Evolutionary conservation across 2,888 invertebrate species (phyloP), one percentile per base, ranked within the genome.

Genomic region (Torymus tubicola): DNA sequence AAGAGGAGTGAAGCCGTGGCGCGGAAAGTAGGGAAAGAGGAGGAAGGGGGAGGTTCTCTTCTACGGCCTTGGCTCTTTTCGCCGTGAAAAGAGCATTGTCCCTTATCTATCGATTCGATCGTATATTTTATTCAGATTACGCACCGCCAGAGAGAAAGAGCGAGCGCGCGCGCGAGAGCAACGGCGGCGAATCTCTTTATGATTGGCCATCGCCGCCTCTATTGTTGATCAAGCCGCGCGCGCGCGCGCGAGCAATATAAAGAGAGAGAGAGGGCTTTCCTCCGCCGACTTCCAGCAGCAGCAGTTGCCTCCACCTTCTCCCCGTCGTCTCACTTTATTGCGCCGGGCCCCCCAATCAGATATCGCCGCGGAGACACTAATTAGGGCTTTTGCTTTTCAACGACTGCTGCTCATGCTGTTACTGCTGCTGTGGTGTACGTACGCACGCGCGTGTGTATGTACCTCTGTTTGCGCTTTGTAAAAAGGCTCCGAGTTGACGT

Each of bases 41-140:
- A 57, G 14, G 76, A 57, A 69, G 53, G 12, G 57, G 13, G 31
- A 5, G 71, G 31, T 60, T 8, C 57, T 8, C 57, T 70, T 42
- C 60, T 50, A 12, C 78, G 72, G 13, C 67, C 73, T 78, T 74
- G 68, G 76, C 75, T 81, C 64, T 84, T 83, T 85, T 84, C 86
- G 84, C 86, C 86, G 84, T 90, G 87, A 90, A 90, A 90, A 90
- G 89, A 89, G 89, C 90, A 90, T 90, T 90, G 90, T 90, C 88
- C 90, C 88, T 90, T 90, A 90, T 90, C 90, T 90, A 90, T 90
- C 88, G 89, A 89, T 89, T 88, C 88, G 87, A 90, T 90, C 90
- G 89, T 89, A 89, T 90, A 89, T 89, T 90, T 90, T 90, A 90
- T 90, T 90, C 89, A 89, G 88, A 90, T 90, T 89, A 86, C 87